Conservation (phyloP, 2,113 vertebrate species). For the Mohoua ochrocephala region DNA sequence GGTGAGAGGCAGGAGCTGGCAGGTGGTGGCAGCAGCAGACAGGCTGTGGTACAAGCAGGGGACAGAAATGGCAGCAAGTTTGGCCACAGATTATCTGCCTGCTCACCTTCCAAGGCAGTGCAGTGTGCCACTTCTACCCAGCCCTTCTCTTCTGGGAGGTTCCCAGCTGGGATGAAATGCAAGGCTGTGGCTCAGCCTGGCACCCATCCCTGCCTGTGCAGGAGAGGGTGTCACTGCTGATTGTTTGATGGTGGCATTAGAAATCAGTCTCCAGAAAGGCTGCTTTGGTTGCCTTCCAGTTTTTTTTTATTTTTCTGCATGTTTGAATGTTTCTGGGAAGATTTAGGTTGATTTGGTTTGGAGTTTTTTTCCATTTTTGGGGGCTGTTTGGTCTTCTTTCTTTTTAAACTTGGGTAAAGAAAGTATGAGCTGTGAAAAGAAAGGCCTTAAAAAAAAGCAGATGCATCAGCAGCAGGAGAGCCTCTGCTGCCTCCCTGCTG, state of each 20-base stretch:
- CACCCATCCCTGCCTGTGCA: too few relatives aligned
- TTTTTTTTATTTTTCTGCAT: background rate
- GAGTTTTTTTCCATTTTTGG: background rate
- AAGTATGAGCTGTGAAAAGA: background rate
- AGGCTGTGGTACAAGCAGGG: rapidly evolving
- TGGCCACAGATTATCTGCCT: background rate
- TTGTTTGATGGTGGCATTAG: background rate
- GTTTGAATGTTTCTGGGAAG: background rate
- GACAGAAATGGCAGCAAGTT: background rate
- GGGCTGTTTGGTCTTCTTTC: background rate
- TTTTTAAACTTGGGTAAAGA: background rate
- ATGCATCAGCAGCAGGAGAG: background rate
- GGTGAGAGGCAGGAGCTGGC: background rate
- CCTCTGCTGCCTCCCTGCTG: background rate
- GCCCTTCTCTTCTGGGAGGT: background rate
- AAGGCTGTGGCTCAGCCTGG: background rate
- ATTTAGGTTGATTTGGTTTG: background rate
- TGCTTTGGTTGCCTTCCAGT: background rate
- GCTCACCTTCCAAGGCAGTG: background rate
- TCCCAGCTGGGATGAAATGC: background rate
- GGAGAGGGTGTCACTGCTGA: rapidly evolving
- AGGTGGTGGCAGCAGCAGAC: background rate
- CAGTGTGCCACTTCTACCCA: background rate
- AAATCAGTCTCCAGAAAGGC: background rate
- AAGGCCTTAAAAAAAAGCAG: background rate